Base-by-base conservation (phyloP, 37 sponge, comb jelly and placozoan genomes). In the Theonella swinhoei region DNA sequence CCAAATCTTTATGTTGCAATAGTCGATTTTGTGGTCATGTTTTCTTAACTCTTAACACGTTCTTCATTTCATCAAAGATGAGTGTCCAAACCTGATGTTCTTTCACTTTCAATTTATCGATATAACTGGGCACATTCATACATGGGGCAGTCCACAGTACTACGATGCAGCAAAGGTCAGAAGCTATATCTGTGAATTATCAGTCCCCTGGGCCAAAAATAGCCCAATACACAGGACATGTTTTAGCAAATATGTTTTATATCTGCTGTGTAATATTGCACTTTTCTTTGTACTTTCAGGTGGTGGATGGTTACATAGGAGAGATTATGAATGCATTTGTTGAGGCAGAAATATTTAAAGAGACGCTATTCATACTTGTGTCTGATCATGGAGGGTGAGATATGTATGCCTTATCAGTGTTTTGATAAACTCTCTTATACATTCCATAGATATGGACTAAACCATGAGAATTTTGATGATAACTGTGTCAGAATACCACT, bases 301-400 rank as follows among this genome's bases (percentile, higher is more conserved):
- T 35, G 31, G 81, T 81, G 41, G 81, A 81, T 31, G 36, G 61
- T n/a, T 81, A 81, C 72, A 81, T 81, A 38, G 81, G 81, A 1
- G 20, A 41, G 25, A 69, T 81, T 26, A 20, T 81, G 58, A 23
- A 40, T 32, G 81, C 72, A 11, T 42, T 70, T 23, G 23, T n/a
- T 17, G 35, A 39, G 1, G 59, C 58, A 23, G 59, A 42, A 2
- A 81, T 69, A 3, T 23, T 81, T 36, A n/a, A 81, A 34, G 20
- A 40, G 26, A 81, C 81, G 29, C 71, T 81, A 23, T 4, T 81
- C 29, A 69, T 81, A 35, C 9, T 81, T 24, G 67, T 68, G n/a
- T 37, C 81, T 4, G 81, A 81, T 40, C 81, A 81, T 22, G 81
- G 81, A 8, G 81, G 81, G 34, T 47, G 54, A 47, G 54, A 17